Conservation (phyloP, 2,888 invertebrate genomes). For the Ectemnius cavifrons region DNA sequence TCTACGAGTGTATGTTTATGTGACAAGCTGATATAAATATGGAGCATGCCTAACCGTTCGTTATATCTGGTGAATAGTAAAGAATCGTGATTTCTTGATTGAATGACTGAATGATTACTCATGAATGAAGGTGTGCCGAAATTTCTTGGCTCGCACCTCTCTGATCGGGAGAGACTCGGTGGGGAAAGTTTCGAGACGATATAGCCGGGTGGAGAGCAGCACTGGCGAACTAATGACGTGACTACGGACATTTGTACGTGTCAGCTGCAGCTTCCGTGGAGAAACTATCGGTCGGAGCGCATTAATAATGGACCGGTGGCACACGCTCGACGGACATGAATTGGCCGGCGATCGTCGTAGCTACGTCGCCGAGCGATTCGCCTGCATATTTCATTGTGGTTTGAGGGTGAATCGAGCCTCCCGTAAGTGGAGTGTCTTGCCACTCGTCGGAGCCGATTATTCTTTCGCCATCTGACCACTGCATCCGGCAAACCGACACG, state of each 20-base stretch:
- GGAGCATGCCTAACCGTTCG: no score
- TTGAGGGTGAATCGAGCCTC: constrained; percentile 55
- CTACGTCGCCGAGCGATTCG: constrained; percentile 51
- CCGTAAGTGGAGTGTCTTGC: constrained; percentile 42
- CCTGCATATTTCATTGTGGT: constrained; percentile 62
- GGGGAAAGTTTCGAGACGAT: constrained; percentile 48
- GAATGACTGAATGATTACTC: background rate
- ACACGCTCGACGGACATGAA: constrained; percentile 64
- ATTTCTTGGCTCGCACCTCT: background rate
- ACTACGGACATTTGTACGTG: constrained; percentile 74
- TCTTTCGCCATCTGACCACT: constrained; percentile 24
- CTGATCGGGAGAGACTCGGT: constrained; percentile 11
- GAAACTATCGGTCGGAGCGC: constrained; percentile 72
- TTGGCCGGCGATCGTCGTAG: constrained; percentile 60
- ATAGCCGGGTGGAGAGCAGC: constrained; percentile 39
- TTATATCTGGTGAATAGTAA: no score
- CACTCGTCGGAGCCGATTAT: constrained; percentile 40
- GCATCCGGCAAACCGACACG: no score
- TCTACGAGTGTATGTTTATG: no score
- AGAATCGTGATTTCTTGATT: no score
- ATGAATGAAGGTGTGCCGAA: background rate
- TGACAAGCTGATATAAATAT: no score
- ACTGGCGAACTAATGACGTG: constrained; percentile 72
- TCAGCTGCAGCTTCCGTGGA: constrained; percentile 71
- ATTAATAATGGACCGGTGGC: constrained; percentile 73